phyloP scores from a whole-genome alignment of 1,140 invertebrate genomes.

The Idris sp. region DNA sequence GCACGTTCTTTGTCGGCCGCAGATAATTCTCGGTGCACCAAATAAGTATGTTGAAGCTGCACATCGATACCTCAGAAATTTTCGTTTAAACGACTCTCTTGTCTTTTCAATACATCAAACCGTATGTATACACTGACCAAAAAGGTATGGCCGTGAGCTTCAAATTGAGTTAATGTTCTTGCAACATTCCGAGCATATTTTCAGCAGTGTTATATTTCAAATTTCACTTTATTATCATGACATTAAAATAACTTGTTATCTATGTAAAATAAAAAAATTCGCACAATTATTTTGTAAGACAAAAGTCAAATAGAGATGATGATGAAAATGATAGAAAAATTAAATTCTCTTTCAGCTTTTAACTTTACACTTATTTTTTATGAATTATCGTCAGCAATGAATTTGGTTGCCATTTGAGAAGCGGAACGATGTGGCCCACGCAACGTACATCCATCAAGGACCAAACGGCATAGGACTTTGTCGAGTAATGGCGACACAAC shows the following conservation, averaged over 20 bases:
- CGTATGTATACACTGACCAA: constrained; percentile 19
- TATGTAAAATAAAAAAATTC: no score
- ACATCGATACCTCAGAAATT: constrained; percentile 50
- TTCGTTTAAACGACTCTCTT: constrained; percentile 53
- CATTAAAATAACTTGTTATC: no score
- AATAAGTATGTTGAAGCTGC: constrained; percentile 60
- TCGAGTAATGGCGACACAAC: constrained; percentile 74
- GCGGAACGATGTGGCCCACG: constrained; percentile 69
- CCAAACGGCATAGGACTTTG: constrained; percentile 72
- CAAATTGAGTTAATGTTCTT: constrained; percentile 31
- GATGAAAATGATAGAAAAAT: no score
- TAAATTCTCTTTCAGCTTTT: no score
- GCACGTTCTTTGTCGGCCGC: constrained; percentile 55
- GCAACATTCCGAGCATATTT: no score
- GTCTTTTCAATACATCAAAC: constrained; percentile 55
- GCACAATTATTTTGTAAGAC: no score
- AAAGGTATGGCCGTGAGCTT: constrained; percentile 32
- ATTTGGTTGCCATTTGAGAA: constrained; percentile 66
- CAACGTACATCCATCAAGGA: constrained; percentile 73
- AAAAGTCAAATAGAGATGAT: no score
- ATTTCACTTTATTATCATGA: no score
- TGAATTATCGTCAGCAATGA: constrained; percentile 55
- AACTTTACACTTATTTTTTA: no score
- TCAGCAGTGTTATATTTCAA: no score
- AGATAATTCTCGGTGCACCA: constrained; percentile 55